phyloP scores from a whole-genome alignment of 1,140 invertebrate genomes.

The Drosophila ogumai region DNA sequence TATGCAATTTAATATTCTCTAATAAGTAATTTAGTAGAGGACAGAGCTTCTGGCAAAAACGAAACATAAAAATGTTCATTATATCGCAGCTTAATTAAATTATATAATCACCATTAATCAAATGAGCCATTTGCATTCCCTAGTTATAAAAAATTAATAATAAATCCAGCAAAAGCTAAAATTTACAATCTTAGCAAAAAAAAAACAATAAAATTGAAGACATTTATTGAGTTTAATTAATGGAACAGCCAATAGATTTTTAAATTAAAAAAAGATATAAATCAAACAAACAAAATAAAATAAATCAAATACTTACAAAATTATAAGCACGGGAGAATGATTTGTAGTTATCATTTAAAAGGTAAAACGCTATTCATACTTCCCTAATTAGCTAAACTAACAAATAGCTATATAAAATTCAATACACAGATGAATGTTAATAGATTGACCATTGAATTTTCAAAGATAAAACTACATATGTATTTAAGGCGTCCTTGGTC shows the following conservation, averaged over 20 bases:
- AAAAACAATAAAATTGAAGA: not conserved
- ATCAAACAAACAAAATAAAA: no score
- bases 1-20: conserved; percentile 25
- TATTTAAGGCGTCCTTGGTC: not conserved
- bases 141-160: not conserved
- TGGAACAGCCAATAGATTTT: not conserved
- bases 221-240: not conserved
- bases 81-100: not conserved
- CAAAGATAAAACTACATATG: not conserved
- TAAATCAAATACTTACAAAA: no score
- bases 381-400: not conserved
- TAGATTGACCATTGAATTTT: not conserved
- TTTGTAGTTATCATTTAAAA: not conserved
- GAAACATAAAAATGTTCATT: not conserved
- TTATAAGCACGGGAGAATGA: not conserved
- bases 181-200: not conserved
- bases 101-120: not conserved
- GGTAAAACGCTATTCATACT: not conserved
- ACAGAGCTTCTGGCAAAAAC: not conserved
- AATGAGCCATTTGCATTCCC: not conserved
- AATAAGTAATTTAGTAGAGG: conserved; percentile 11
- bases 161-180: not conserved
- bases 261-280: not conserved
- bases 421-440: not conserved
- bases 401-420: not conserved